These are phyloP conservation scores for Epirrhoe tristata DNA, from an alignment of 2,888 invertebrate genomes.

Conservation along the genomic window DNA sequence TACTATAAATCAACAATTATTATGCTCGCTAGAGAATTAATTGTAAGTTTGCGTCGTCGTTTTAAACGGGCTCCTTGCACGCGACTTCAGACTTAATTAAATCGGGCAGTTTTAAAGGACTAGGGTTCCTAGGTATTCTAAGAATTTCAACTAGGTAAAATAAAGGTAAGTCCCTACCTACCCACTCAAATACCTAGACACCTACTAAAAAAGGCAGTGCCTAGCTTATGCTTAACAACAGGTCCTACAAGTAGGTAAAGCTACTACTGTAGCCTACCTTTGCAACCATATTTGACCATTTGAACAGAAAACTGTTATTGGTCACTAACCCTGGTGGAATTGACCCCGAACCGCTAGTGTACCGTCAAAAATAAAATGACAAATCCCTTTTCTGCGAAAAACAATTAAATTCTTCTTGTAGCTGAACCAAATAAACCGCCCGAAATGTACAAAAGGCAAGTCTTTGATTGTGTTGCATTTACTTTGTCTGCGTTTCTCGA, in stretches of 20 bases:
- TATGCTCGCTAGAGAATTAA: conserved; percentile 19
- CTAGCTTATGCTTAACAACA: too few species aligned
- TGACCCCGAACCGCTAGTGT: too few species aligned
- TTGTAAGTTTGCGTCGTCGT: conserved; percentile 16
- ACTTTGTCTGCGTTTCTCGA: conserved; percentile 16
- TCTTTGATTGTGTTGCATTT: conserved; percentile 5
- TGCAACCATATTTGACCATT: too few species aligned
- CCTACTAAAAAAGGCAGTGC: not conserved
- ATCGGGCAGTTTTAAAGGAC: not conserved
- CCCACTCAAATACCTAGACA: not conserved
- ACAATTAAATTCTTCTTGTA: conserved; percentile 1
- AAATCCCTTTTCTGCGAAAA: not conserved
- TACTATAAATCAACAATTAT: conserved; percentile 22
- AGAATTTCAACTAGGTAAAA: not conserved
- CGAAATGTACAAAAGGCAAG: conserved; percentile 14
- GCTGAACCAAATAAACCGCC: not conserved
- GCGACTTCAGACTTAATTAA: conserved; percentile 18
- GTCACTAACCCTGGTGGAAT: too few species aligned
- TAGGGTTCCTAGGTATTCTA: not conserved
- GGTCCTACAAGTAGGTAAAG: too few species aligned
- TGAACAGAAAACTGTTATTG: too few species aligned
- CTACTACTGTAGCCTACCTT: too few species aligned
- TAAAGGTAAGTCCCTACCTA: too few species aligned
- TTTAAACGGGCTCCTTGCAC: conserved; percentile 29
- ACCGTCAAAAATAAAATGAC: too few species aligned